Conservation (phyloP, 2,113 vertebrate genomes). For the Rhadina sibilatrix region DNA sequence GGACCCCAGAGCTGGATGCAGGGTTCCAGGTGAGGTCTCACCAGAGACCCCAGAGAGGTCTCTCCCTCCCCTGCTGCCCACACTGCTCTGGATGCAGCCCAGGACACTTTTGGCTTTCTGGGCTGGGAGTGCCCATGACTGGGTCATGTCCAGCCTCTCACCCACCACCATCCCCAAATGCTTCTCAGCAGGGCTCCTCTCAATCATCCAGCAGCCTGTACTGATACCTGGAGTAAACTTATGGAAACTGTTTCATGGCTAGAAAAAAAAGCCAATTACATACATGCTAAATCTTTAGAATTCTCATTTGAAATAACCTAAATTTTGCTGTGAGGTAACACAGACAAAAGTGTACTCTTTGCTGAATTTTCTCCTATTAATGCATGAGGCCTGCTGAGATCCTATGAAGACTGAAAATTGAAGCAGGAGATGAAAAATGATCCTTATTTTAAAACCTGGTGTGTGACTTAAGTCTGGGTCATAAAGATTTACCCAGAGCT, state of each 20-base stretch:
- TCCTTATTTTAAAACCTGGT: not conserved
- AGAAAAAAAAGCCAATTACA: not conserved
- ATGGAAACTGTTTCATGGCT: not conserved
- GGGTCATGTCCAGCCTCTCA: not conserved
- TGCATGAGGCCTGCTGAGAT: not conserved
- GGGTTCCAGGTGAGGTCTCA: not conserved
- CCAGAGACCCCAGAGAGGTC: too few relatives aligned
- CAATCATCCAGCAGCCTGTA: not conserved
- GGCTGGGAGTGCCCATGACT: not conserved
- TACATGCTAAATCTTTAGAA: not conserved
- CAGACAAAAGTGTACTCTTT: not conserved
- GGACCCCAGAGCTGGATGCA: not conserved
- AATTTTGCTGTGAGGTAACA: not conserved
- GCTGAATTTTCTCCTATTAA: not conserved
- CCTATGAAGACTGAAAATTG: not conserved
- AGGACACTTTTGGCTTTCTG: not conserved
- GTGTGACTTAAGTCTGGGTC: not conserved
- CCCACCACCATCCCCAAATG: rapidly evolving
- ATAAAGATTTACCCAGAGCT: not conserved
- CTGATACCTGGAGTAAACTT: not conserved
- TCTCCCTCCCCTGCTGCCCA: not conserved
- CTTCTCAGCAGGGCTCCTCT: not conserved
- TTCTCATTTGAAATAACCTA: not conserved
- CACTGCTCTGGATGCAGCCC: not conserved
- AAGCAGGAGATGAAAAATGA: not conserved